phyloP scores from a whole-genome alignment of 2,797 vertebrate species.

The Gymnothorax reevesii region DNA sequence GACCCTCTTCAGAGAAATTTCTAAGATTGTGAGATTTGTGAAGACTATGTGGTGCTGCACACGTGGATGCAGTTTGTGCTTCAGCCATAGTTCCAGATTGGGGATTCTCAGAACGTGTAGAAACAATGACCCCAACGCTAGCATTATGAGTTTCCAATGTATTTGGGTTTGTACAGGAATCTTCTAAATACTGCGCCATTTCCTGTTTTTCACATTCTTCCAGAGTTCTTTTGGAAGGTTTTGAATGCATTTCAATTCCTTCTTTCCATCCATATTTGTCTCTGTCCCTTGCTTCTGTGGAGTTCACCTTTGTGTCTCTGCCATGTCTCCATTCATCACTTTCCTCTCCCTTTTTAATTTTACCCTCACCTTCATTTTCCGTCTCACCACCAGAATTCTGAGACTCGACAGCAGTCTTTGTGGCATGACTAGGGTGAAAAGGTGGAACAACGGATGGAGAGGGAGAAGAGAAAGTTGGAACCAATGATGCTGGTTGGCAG shows the following conservation, averaged over 20 bases:
- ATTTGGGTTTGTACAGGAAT: constrained; percentile 39
- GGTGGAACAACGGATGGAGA: constrained; percentile 53
- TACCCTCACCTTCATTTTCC: constrained; percentile 55
- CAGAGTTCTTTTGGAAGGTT: constrained; percentile 55
- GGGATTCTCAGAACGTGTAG: constrained; percentile 71
- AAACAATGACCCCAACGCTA: constrained; percentile 90
- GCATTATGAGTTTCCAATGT: constrained; percentile 64
- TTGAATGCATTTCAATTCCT: constrained; percentile 52
- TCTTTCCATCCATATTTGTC: constrained; percentile 40
- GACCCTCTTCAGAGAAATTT: constrained; percentile 67
- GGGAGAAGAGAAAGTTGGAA: constrained; percentile 55
- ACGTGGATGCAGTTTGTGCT: constrained; percentile 30
- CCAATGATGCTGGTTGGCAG: constrained; percentile 59
- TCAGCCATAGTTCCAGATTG: constrained; percentile 63
- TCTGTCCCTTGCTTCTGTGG: constrained; percentile 46
- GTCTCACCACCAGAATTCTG: constrained; percentile 57
- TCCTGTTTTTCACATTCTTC: constrained; percentile 55
- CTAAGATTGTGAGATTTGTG: constrained; percentile 50
- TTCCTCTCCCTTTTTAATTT: constrained; percentile 62
- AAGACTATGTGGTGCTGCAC: constrained; percentile 29
- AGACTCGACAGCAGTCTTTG: constrained; percentile 57
- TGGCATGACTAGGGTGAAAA: constrained; percentile 59
- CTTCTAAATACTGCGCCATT: constrained; percentile 35
- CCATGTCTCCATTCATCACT: constrained; percentile 57
- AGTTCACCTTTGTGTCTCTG: constrained; percentile 28